Evolutionary conservation across 2,888 invertebrate genomes (phyloP), one percentile per base, ranked within the genome.

Genomic region (Acanthosepion lycidas): DNA sequence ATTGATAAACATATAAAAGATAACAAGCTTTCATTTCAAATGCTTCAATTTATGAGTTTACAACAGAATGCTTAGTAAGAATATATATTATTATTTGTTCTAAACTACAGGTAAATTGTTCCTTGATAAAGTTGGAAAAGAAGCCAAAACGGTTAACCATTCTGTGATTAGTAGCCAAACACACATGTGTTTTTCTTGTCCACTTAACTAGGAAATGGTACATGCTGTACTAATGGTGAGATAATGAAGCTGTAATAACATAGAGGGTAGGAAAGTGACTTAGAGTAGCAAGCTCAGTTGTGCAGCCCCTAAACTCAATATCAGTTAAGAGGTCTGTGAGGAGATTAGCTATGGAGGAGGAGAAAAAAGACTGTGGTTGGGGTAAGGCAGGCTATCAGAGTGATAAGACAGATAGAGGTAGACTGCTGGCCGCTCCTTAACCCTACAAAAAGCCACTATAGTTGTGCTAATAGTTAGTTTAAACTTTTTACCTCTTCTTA

Each of bases 61-160:
- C 78, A 78, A 28, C 28, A 78, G 78, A 78, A 78, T 78, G 8
- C 6, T n/a, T 78, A 8, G 78, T 15, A 78, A 78, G n/a, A 78
- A 78, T 6, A 8, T n/a, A 8, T 8, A 78, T 78, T 78, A 78
- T 78, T 78, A 78, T 78, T 78, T 78, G 78, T n/a, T 78, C 28
- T 78, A 78, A n/a, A 78, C n/a, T 78, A 78, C 28, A 78, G 78
- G 78, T 78, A 78, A 78, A 78, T 78, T 78, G 28, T 78, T 78
- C n/a, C 78, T n/a, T 78, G n/a, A 78, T n/a, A 78, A 78, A 78
- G 78, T 78, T 78, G n/a, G n/a, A 78, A 78, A 78, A 78, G 78
- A 78, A 78, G 78, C 78, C 28, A 59, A 59, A 20, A 20, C 26
- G 59, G 23, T 59, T 59, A 59, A 59, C 59, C 59, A 59, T 59